phyloP scores from a whole-genome alignment of 2,888 invertebrate species.

The Choreutis nemorana region DNA sequence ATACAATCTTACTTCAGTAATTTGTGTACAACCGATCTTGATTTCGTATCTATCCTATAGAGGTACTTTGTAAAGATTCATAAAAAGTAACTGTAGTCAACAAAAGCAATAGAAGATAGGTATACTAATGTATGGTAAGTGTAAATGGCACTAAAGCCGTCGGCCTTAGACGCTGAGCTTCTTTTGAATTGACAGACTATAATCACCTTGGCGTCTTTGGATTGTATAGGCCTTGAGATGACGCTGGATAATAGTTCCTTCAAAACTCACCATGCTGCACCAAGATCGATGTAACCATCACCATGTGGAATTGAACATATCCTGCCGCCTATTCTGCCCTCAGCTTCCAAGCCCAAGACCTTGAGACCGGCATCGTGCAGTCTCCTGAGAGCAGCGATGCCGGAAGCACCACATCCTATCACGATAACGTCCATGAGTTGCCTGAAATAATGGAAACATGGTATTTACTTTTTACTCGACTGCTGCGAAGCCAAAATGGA shows the following conservation, averaged over 20 bases:
- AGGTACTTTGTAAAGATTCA: not conserved
- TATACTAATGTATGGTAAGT: no score
- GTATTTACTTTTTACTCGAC: no score
- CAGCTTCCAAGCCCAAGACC: constrained; percentile 69
- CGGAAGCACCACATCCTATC: constrained; percentile 67
- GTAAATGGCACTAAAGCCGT: no score
- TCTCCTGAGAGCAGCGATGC: constrained; percentile 55
- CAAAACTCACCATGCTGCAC: constrained; percentile 74
- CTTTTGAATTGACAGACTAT: no score
- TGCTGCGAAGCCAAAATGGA: not conserved
- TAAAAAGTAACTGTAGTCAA: not conserved
- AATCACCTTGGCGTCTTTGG: no score
- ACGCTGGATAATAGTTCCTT: not conserved
- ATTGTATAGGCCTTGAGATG: no score
- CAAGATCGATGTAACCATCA: constrained; percentile 71
- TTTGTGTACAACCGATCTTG: no score
- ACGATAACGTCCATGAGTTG: constrained; percentile 60
- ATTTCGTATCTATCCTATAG: no score
- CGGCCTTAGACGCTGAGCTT: no score
- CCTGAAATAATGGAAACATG: no score
- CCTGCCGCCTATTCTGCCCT: constrained; percentile 71
- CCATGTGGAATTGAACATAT: constrained; percentile 60
- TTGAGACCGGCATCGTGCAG: constrained; percentile 45
- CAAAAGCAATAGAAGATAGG: not conserved
- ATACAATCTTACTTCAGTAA: no score